Evolutionary conservation across 1,140 invertebrate genomes (phyloP), one percentile per base, ranked within the genome.

Genomic region (Anagrus nilaparvatae): DNA sequence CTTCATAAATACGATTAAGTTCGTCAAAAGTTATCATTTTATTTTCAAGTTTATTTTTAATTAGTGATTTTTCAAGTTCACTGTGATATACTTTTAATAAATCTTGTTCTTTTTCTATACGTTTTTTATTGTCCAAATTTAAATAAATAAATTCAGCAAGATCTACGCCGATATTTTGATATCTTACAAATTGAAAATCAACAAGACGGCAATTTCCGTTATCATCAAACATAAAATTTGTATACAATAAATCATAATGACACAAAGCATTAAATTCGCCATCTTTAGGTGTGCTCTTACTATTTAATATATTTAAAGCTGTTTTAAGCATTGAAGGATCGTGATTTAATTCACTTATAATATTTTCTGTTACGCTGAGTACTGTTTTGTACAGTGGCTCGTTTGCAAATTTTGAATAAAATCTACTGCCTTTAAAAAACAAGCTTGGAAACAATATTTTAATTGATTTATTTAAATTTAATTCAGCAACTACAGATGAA

Each of bases 211-310:
- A 43, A 7, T 14, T 34, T 2, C 29, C 24, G 3, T 10, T 19
- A 3, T 32, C 18, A 3, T 25, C 27, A 17, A 43, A 34, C 40
- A 42, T 34, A 2, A 43, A n/a, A 14, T 43, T 43, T 13, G 35
- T 43, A 4, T 4, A 10, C 41, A 32, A 43, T 2, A 43, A 27
- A 28, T 43, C 41, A 2, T 8, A 7, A 27, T 43, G 41, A 13
- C 17, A 28, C 5, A 43, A 6, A 7, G 36, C 41, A 8, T 43
- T 43, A 14, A 4, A 21, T n/a, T 13, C 16, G 4, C 23, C 31
- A 5, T 5, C 8, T 4, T 5, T 5, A 3, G 13, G 12, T 7
- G 16, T 28, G 16, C 28, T 17, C 3, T 9, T 12, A 2, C 30
- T 9, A 1, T 29, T 2, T 13, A 18, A 12, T 13, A 36, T 0